These are phyloP conservation scores for Schmidtea mediterranea DNA, from an alignment of 1,140 invertebrate genomes.

Conservation along the genomic window DNA sequence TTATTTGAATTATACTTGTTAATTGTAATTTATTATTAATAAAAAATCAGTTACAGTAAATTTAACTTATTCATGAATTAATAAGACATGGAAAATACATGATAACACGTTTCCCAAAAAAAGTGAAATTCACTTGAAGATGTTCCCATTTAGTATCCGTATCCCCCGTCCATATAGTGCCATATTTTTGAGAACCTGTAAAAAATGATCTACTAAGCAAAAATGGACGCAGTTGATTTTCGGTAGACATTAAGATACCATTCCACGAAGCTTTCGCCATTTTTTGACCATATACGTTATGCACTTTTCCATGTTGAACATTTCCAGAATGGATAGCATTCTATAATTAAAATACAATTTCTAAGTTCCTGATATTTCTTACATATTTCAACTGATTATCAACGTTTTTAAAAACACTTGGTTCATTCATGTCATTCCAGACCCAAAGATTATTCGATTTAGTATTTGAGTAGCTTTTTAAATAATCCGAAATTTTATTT, in stretches of 20 bases:
- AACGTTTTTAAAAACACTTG: conserved; percentile 87
- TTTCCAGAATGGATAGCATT: conserved; percentile 47
- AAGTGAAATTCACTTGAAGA: too few relatives aligned
- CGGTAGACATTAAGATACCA: conserved; percentile 44
- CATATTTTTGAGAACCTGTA: conserved; percentile 54
- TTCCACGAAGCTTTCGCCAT: conserved; percentile 36
- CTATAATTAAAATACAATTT: too few relatives aligned
- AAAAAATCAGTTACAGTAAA: too few relatives aligned
- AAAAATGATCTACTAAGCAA: conserved; percentile 66
- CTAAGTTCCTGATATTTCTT: too few relatives aligned
- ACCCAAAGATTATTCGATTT: conserved; percentile 57
- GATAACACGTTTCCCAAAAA: too few relatives aligned
- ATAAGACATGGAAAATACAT: too few relatives aligned
- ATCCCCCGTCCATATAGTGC: conserved; percentile 87
- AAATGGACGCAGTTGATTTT: conserved; percentile 49
- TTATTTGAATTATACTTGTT: too few relatives aligned
- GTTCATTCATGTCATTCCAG: conserved; percentile 99
- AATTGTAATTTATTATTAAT: too few relatives aligned
- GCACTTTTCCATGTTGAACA: conserved; percentile 71
- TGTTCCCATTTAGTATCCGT: conserved; percentile 79
- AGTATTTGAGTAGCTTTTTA: conserved; percentile 43
- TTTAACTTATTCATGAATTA: too few relatives aligned
- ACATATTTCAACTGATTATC: conserved; percentile 77
- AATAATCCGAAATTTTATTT: too few relatives aligned
- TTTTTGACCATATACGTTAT: conserved; percentile 62